Evolutionary conservation across 2,113 vertebrate genomes (phyloP).

Genomic region (Urocynchramus pylzowi): DNA sequence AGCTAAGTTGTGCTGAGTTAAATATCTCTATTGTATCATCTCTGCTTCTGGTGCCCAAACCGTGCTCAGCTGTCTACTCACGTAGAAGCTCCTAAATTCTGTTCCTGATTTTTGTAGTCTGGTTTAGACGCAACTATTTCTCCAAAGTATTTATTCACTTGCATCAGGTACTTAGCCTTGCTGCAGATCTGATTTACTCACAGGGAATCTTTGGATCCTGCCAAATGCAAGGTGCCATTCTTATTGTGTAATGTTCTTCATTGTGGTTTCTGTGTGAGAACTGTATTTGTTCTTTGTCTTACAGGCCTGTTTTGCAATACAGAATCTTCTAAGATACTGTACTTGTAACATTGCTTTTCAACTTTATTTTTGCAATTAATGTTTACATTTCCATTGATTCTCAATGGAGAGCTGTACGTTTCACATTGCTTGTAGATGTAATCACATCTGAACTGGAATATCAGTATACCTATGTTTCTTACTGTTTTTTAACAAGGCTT

Average conservation of each 20-base stretch:
- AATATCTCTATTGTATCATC: neutral
- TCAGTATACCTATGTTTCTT: neutral
- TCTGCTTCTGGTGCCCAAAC: neutral
- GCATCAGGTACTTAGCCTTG: neutral
- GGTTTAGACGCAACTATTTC: neutral
- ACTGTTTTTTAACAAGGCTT: neutral
- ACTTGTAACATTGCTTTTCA: neutral
- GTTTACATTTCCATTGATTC: neutral
- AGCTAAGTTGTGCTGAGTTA: fast-evolving
- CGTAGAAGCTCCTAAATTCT: neutral
- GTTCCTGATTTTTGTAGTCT: neutral
- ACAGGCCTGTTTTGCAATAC: neutral
- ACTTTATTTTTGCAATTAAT: neutral
- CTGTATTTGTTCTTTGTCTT: neutral
- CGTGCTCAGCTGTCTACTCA: neutral
- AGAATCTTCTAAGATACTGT: neutral
- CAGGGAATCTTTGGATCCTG: neutral
- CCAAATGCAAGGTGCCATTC: neutral
- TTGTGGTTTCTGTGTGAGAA: neutral
- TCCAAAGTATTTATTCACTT: neutral
- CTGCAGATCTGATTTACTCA: neutral
- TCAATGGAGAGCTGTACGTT: neutral
- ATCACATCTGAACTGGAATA: neutral
- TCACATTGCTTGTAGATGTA: neutral
- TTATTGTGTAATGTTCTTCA: neutral